Percentiles rank a stretch among this genome's conserved stretches.
Conservation (phyloP, 2,888 invertebrate species). For the Cryptocephalus primarius region DNA sequence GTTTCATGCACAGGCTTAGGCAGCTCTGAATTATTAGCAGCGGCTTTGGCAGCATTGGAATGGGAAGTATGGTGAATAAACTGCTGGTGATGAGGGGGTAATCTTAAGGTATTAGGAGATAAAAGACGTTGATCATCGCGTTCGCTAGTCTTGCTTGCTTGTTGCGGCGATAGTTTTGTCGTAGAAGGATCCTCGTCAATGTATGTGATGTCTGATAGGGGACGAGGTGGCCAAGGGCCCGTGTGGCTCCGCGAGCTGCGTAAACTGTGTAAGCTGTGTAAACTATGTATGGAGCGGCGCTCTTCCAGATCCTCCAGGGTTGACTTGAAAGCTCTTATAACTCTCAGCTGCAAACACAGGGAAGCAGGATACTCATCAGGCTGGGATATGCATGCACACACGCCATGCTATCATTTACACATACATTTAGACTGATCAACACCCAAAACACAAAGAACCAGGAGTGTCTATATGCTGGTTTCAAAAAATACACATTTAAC, state of each 20-base stretch:
- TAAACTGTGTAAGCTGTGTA: slow-evolving; percentile 84
- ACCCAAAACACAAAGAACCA: slow-evolving; percentile 10
- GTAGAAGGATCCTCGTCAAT: slow-evolving; percentile 38
- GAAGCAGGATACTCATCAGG: slow-evolving; percentile 29
- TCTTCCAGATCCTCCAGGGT: slow-evolving; percentile 99
- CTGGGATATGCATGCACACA: slow-evolving; percentile 33
- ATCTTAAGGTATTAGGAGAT: slow-evolving; percentile 38
- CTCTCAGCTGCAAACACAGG: slow-evolving; percentile 93
- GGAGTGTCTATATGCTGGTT: neutral
- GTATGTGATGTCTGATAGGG: slow-evolving; percentile 74
- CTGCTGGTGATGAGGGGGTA: slow-evolving; percentile 44
- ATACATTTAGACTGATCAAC: slow-evolving; percentile 1
- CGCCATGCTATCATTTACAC: slow-evolving; percentile 11
- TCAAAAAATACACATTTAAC: too few relatives aligned
- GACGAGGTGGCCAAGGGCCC: slow-evolving; percentile 51
- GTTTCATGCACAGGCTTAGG: slow-evolving; percentile 61
- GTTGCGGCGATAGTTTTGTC: slow-evolving; percentile 32
- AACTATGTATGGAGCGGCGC: slow-evolving; percentile 95
- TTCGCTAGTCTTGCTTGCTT: slow-evolving; percentile 28
- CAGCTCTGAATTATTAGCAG: slow-evolving; percentile 45
- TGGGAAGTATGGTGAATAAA: slow-evolving; percentile 44
- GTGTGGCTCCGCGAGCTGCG: slow-evolving; percentile 67
- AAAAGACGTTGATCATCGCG: slow-evolving; percentile 34
- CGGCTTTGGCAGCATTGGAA: slow-evolving; percentile 41
- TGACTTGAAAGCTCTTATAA: slow-evolving; percentile 99